Percentiles rank a stretch among this genome's conserved stretches.
Conservation (phyloP, 2,113 vertebrate species). For the Macquaria ambigua region DNA sequence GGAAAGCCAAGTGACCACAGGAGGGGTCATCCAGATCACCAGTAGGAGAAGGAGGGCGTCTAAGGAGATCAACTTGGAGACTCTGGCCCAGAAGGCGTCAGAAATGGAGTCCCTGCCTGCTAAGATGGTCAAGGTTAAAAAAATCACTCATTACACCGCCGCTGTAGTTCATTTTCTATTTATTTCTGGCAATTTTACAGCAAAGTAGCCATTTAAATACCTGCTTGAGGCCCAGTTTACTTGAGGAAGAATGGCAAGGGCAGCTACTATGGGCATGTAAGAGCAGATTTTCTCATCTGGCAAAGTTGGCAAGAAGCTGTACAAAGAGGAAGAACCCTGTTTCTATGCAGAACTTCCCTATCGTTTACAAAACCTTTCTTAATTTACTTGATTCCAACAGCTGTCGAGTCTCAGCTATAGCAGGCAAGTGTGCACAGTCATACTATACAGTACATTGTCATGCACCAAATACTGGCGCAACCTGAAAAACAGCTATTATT, state of each 20-base stretch:
- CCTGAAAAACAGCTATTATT: constrained; percentile 30
- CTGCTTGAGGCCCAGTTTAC: background rate
- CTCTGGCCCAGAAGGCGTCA: constrained; percentile 94
- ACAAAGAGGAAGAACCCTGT: constrained; percentile 76
- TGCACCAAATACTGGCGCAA: constrained; percentile 24
- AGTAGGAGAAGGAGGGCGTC: constrained; percentile 89
- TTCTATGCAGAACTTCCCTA: constrained; percentile 73
- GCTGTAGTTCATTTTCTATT: background rate
- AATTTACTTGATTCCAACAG: constrained; percentile 36
- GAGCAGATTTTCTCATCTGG: constrained; percentile 19
- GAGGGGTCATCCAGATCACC: constrained; percentile 93
- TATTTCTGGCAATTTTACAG: background rate
- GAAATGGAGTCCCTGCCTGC: constrained; percentile 92
- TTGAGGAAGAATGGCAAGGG: background rate
- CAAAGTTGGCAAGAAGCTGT: constrained; percentile 24
- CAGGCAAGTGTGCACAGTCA: background rate
- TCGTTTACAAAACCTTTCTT: constrained; percentile 58
- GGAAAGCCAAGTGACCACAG: constrained; percentile 83
- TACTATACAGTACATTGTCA: background rate
- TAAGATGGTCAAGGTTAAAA: constrained; percentile 69
- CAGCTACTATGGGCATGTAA: constrained; percentile 17
- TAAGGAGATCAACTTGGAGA: constrained; percentile 96
- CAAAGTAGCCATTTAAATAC: background rate
- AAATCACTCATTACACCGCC: background rate
- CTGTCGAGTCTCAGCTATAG: constrained; percentile 3